Evolutionary conservation across 2,113 vertebrate species (phyloP).

Genomic region (Phocoena sinus): DNA sequence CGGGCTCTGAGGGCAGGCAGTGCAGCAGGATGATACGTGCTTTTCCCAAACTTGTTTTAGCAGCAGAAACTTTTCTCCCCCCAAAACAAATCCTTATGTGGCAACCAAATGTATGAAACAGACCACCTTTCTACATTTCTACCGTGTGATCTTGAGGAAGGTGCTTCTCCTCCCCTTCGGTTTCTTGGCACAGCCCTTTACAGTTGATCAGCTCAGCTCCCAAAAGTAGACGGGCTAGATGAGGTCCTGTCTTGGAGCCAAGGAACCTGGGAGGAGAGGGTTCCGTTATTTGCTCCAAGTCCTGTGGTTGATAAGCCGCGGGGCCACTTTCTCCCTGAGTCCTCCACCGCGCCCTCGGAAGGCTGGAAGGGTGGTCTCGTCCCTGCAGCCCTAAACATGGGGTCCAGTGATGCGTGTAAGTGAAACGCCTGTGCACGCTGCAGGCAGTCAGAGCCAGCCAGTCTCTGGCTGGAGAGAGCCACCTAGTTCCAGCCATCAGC

Average conservation of each 20-base stretch:
- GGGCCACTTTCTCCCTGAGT: background rate
- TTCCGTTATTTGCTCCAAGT: background rate
- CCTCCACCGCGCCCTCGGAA: fast-evolving
- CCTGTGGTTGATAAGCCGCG: fast-evolving
- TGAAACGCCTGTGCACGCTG: background rate
- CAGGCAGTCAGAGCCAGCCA: too few relatives aligned
- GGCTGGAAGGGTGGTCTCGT: background rate
- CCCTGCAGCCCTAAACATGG: background rate
- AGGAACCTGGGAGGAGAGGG: background rate
- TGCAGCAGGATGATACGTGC: background rate
- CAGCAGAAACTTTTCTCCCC: background rate
- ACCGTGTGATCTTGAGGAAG: background rate
- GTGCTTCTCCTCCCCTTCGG: background rate
- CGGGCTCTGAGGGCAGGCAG: background rate
- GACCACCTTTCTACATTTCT: background rate
- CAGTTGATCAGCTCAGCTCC: background rate
- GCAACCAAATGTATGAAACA: background rate
- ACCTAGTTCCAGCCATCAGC: background rate
- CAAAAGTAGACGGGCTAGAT: background rate
- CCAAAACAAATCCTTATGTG: background rate
- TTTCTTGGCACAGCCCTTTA: background rate
- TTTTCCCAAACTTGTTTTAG: background rate
- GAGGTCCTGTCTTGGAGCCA: background rate
- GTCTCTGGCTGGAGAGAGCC: background rate
- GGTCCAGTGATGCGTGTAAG: background rate